Conservation (phyloP, 2,113 vertebrate species). For the Cynopterus brachyotis region DNA sequence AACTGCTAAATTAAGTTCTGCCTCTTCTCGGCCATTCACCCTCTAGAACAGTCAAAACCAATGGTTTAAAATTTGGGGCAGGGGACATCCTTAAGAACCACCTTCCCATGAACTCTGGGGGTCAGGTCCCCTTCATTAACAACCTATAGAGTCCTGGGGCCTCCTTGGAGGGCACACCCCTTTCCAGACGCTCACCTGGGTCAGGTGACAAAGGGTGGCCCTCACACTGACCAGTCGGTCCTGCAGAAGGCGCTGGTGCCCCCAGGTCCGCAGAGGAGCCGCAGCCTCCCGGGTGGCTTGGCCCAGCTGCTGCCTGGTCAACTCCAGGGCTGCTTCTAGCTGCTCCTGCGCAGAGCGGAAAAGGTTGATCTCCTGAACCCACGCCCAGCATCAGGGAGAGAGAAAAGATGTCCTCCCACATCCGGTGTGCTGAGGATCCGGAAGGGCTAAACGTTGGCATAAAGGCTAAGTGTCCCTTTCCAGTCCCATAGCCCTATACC, state of each 20-base stretch:
- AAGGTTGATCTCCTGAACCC: neutral
- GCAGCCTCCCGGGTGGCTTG: conserved; percentile 77
- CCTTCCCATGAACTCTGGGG: neutral
- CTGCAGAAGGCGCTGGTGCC: conserved; percentile 90
- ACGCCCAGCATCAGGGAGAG: neutral
- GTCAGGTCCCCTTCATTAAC: neutral
- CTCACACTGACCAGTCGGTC: conserved; percentile 91
- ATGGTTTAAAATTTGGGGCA: neutral
- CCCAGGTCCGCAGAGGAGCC: conserved; percentile 80
- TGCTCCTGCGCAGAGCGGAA: conserved; percentile 76
- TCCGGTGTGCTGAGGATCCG: neutral
- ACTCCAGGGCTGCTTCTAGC: conserved; percentile 89
- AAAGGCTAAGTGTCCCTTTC: neutral
- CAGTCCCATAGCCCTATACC: conserved; percentile 70
- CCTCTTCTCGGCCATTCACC: neutral
- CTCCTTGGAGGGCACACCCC: neutral
- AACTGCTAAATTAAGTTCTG: neutral
- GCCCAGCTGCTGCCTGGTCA: conserved; percentile 87
- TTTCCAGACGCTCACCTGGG: conserved; percentile 81
- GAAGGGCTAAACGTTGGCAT: too few relatives aligned
- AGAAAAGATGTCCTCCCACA: neutral
- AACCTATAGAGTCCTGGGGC: too few relatives aligned
- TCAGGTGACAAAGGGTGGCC: conserved; percentile 90
- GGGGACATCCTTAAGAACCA: neutral
- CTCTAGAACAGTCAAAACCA: neutral